These are phyloP conservation scores for Yoshiicerus persimilis DNA, from an alignment of 1,140 invertebrate genomes.

Conservation along the genomic window DNA sequence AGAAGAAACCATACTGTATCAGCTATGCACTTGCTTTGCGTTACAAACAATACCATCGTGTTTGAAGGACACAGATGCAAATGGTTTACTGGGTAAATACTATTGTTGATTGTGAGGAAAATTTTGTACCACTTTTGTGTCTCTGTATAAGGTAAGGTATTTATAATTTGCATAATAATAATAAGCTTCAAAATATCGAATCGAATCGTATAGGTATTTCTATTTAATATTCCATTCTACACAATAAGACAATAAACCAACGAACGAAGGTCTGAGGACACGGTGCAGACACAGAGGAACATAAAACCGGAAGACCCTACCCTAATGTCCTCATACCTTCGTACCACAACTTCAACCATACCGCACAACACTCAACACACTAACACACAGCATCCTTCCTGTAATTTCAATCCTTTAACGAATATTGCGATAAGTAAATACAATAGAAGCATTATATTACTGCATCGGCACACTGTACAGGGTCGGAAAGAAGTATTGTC, in stretches of 20 bases:
- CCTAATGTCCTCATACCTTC: slow-evolving; percentile 15
- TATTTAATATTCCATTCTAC: background rate
- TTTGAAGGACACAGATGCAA: background rate
- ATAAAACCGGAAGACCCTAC: slow-evolving; percentile 2
- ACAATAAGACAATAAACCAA: background rate
- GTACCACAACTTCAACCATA: too few species aligned
- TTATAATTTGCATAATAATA: background rate
- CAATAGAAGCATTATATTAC: background rate
- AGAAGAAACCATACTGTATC: background rate
- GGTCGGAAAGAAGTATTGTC: background rate
- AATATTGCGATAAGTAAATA: background rate
- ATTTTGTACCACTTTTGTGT: background rate
- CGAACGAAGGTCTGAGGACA: background rate
- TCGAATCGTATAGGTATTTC: background rate
- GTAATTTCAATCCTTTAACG: background rate
- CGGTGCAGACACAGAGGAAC: background rate
- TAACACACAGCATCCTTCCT: slow-evolving; percentile 4
- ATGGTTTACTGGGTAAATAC: background rate
- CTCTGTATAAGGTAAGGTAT: too few species aligned
- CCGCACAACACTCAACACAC: too few species aligned
- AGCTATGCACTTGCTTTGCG: background rate
- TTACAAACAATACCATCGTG: background rate
- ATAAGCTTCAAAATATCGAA: background rate
- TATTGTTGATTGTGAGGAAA: background rate
- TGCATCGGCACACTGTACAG: background rate